phyloP scores from a whole-genome alignment of 2,888 invertebrate species.

The Tiliacea citrago region DNA sequence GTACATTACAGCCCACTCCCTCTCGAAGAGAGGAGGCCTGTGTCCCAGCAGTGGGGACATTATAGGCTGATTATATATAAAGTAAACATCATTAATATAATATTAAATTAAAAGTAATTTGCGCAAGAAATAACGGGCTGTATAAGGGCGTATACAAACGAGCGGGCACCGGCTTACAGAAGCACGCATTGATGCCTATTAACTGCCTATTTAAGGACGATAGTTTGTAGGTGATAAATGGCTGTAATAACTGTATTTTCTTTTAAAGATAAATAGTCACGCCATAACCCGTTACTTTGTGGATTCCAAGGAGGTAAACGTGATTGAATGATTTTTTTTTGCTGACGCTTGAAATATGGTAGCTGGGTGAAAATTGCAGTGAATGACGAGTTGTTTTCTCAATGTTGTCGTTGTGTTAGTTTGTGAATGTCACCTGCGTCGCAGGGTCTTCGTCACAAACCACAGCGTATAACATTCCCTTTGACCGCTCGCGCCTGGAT shows the following conservation, averaged over 20 bases:
- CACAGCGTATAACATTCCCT: background rate
- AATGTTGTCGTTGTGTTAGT: background rate
- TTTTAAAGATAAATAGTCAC: constrained; percentile 53
- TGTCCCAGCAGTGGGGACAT: too few relatives aligned
- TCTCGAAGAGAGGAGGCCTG: too few relatives aligned
- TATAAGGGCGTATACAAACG: constrained; percentile 47
- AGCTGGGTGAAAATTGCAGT: constrained; percentile 42
- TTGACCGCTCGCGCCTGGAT: background rate
- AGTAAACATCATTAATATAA: constrained; percentile 29
- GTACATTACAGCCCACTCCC: too few relatives aligned
- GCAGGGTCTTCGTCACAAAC: background rate
- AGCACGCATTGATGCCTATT: constrained; percentile 47
- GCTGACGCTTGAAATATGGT: constrained; percentile 18
- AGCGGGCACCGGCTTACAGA: constrained; percentile 23
- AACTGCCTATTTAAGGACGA: constrained; percentile 60
- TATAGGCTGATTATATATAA: background rate
- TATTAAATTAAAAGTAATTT: constrained; percentile 46
- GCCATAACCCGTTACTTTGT: constrained; percentile 41
- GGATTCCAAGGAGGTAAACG: constrained; percentile 26
- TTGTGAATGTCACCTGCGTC: background rate
- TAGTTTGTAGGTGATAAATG: constrained; percentile 60
- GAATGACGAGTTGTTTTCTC: constrained; percentile 24
- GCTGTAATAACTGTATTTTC: constrained; percentile 64
- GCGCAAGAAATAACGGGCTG: constrained; percentile 28
- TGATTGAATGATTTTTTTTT: constrained; percentile 46